Base-by-base conservation (phyloP, 2,888 invertebrate genomes). In the Thera britannica region DNA sequence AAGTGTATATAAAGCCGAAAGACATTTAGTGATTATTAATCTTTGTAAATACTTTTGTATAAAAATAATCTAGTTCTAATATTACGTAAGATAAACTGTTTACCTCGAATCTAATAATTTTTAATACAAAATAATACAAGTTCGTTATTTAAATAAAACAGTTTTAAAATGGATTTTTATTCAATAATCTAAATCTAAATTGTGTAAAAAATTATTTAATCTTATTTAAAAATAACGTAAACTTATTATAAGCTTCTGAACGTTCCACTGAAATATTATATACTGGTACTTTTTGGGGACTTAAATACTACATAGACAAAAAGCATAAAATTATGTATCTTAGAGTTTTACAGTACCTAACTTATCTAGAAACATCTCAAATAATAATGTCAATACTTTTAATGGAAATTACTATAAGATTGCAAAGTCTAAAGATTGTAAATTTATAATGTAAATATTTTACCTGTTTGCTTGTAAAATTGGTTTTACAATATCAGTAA, bases 31-130 rank as follows among this genome's bases (percentile, higher is more conserved):
- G 70, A 66, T 70, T 63, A 66, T 12, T 66, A 63, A 61, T 60
- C 48, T 66, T 34, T 71, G 71, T 71, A 71, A 58, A 71, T 68
- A 68, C 46, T 61, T 68, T 61, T 68, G 63, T 71, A 71, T 59
- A 63, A 46, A 46, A 61, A 52, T 65, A 54, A 57, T 61, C 4
- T 62, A 36, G 57, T 36, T 57, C 38, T 62, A 60, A 56, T 56
- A 34, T 34, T 34, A 54, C 36, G 23, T 23, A 23, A 23, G 23
- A 23, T 23, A 23, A 54, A 35, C 12, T 12, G 5, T 49, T 51
- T 23, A 51, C 6, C 51, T 51, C 51, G 44, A 46, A 46, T 46
- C 44, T 44, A 9, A 46, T 46, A 46, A 44, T 4, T 44, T 46
- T 2, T 9, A 7, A 9, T 2, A 46, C 38, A 46, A 46, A 46